Conservation (phyloP, 2,888 invertebrate species). For the Iphiclides podalirius region DNA sequence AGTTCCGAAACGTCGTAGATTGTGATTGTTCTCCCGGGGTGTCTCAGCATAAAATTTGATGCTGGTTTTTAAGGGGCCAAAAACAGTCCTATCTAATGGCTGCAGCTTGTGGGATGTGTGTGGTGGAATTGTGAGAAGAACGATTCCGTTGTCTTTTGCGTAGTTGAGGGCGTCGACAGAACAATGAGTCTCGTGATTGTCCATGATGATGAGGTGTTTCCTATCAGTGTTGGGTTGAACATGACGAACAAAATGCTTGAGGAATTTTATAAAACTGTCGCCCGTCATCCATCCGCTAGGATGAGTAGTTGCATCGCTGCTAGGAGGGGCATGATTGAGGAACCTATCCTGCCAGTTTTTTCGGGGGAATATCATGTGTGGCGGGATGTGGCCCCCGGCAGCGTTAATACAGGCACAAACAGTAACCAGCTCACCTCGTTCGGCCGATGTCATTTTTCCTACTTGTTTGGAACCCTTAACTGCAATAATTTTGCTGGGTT, state of each 20-base stretch:
- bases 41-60: constrained; percentile 3
- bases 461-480: background rate
- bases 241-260: constrained; percentile 21
- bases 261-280: background rate
- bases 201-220: constrained; percentile 23
- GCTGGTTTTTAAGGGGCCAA: constrained; percentile 1
- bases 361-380: constrained; percentile 21
- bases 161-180: too few species aligned
- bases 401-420: constrained; percentile 7
- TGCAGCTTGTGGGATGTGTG: too few species aligned
- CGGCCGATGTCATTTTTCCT: constrained; percentile 18
- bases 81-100: too few species aligned
- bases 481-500: background rate
- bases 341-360: constrained; percentile 18
- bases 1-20: too few species aligned
- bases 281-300: background rate
- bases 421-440: constrained; percentile 21
- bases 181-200: constrained; percentile 25
- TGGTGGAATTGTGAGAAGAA: too few species aligned
- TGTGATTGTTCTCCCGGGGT: too few species aligned
- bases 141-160: too few species aligned
- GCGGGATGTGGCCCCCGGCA: constrained; percentile 1
- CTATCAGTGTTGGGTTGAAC: constrained; percentile 23
- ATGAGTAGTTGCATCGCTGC: constrained; percentile 7
- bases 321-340: constrained; percentile 11